Percentiles rank a stretch among this genome's conserved stretches.
These are phyloP conservation scores for Lerista edwardsae DNA, from an alignment of 2,797 vertebrate genomes.

Conservation along the genomic window DNA sequence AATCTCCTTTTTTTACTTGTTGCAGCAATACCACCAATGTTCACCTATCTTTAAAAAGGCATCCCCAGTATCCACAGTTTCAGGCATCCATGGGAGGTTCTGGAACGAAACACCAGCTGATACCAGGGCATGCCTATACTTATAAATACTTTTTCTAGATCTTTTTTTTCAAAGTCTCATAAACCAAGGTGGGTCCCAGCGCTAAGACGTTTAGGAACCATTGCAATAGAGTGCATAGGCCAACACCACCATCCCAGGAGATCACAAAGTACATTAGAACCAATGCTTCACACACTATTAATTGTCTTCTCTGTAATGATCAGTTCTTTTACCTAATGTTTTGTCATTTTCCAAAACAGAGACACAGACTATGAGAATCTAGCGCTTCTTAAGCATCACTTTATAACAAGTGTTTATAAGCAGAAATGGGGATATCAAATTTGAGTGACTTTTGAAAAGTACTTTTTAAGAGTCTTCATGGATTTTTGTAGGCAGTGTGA, in stretches of 20 bases:
- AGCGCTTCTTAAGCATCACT: not conserved
- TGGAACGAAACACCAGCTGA: too few relatives aligned
- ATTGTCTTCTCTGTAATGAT: not conserved
- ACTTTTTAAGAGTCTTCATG: not conserved
- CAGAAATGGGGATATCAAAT: not conserved
- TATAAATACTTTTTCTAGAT: too few relatives aligned
- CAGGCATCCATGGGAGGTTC: too few relatives aligned
- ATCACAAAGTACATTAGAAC: conserved; percentile 33
- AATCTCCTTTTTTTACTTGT: too few relatives aligned
- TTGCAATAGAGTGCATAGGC: not conserved
- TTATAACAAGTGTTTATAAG: not conserved
- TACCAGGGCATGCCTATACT: too few relatives aligned
- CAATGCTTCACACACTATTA: conserved; percentile 23
- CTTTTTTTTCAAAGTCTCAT: too few relatives aligned
- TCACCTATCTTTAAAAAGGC: too few relatives aligned
- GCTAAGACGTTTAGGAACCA: too few relatives aligned
- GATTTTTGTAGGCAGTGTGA: not conserved
- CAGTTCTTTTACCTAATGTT: conserved; percentile 19
- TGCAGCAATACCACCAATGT: too few relatives aligned
- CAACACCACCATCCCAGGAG: not conserved
- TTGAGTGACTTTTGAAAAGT: not conserved
- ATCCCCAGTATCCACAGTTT: too few relatives aligned
- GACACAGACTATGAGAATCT: conserved; percentile 11
- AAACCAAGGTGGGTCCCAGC: too few relatives aligned
- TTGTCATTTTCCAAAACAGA: conserved; percentile 24